Base-by-base conservation (phyloP, 2,113 vertebrate species). In the Seriola quinqueradiata region DNA sequence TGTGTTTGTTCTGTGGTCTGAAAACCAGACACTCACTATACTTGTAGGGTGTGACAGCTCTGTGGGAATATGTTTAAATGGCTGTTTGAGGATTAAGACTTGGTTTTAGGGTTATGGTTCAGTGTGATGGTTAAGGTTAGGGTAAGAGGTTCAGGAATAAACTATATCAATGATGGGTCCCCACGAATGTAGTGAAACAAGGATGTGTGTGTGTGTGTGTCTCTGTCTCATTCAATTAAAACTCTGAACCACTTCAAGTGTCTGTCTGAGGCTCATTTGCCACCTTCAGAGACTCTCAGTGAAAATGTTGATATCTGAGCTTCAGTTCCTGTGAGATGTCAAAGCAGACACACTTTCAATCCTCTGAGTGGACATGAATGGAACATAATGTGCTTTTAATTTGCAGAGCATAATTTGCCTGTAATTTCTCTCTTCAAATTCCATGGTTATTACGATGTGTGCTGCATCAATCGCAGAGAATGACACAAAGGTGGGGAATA, bases 181-280 rank as follows among this genome's bases (percentile, higher is more conserved):
- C 38, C 38, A 38, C 38, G 8, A 38, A 38, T 38, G 38, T 8
- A 38, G 38, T 8, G 6, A 4, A 38, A 38, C 38, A 38, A 38
- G 38, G 38, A 38, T 42, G 40, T 42, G 40, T 42, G 40, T 42
- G 40, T 42, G 40, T 10, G n/a, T 66, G 16, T 44, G 16, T 21
- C 48, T 61, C 19, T 23, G 60, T 4, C 66, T 75, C 34, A 68
- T 78, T 79, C 65, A 84, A 83, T 88, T 84, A 79, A 86, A 73
- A 71, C 57, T 40, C 40, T 79, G 50, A 75, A 68, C 77, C 48
- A 67, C 70, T 73, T 70, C 64, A 82, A 76, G 77, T 81, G 71
- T 87, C 75, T 76, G 60, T 72, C 38, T 70, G 48, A 76, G 81
- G 82, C 75, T 84, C 82, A 87, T 84, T 84, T 79, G 74, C 50